Evolutionary conservation across 2,797 vertebrate genomes (phyloP).

Genomic region (Takifugu rubripes): DNA sequence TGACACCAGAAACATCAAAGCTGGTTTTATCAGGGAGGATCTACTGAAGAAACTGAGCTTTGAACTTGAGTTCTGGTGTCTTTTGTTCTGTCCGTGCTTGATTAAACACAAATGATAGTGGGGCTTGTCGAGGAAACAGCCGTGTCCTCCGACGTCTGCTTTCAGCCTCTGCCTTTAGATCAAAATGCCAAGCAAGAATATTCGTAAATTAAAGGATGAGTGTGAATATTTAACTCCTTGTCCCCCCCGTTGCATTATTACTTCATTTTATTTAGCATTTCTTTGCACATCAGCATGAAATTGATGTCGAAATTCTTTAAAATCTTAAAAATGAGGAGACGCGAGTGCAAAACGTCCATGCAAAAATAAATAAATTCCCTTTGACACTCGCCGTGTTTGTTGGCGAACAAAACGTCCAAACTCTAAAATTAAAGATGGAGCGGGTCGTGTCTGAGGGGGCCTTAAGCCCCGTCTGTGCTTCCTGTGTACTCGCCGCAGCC

Average conservation of each 20-base stretch:
- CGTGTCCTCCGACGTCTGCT: constrained; percentile 9
- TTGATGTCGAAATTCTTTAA: no score
- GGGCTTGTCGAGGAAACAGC: constrained; percentile 23
- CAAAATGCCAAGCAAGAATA: constrained; percentile 11
- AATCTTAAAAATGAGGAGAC: neutral
- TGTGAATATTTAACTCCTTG: no score
- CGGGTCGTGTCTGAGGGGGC: constrained; percentile 55
- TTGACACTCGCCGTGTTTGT: constrained; percentile 24
- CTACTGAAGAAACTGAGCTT: constrained; percentile 45
- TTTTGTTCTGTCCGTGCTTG: constrained; percentile 44
- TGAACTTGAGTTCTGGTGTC: constrained; percentile 33
- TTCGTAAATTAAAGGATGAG: constrained; percentile 3
- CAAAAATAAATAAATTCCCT: constrained; percentile 10
- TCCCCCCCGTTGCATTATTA: no score
- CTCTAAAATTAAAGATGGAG: constrained; percentile 68
- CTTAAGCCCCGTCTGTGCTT: constrained; percentile 55
- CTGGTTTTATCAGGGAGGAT: constrained; percentile 43
- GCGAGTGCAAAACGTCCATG: constrained; percentile 24
- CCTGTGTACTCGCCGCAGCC: constrained; percentile 49
- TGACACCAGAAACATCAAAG: constrained; percentile 52
- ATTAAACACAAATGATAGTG: constrained; percentile 46
- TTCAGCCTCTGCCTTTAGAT: constrained; percentile 32
- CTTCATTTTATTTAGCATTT: no score
- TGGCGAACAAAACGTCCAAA: constrained; percentile 56
- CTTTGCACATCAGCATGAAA: no score